A percentile compares a stretch with the other conserved stretches of the same genome.
phyloP scores from a whole-genome alignment of 2,888 invertebrate species.

The Tachina grossa region DNA sequence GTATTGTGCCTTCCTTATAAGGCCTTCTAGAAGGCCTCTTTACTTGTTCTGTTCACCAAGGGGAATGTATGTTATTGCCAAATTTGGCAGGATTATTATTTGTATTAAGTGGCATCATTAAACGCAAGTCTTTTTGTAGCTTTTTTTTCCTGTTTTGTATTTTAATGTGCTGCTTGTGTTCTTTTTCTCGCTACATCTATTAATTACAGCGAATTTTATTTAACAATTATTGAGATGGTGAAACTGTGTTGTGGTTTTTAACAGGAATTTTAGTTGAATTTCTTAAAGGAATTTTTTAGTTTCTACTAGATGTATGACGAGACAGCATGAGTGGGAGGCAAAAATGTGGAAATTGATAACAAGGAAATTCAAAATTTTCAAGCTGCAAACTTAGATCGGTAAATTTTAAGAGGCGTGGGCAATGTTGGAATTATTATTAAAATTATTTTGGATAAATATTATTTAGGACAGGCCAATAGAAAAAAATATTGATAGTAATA shows the following conservation, averaged over 20 bases:
- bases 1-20: background rate
- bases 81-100: slow-evolving; percentile 67
- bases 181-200: slow-evolving; percentile 43
- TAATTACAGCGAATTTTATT: slow-evolving; percentile 57
- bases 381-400: too few relatives aligned
- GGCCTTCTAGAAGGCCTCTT: slow-evolving; percentile 1
- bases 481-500: too few relatives aligned
- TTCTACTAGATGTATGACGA: slow-evolving; percentile 5
- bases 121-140: slow-evolving; percentile 42
- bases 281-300: slow-evolving; percentile 42
- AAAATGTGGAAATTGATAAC: background rate
- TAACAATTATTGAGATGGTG: slow-evolving; percentile 44
- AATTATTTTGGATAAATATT: too few relatives aligned
- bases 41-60: background rate
- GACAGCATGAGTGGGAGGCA: slow-evolving; percentile 41
- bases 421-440: too few relatives aligned
- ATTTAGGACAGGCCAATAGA: too few relatives aligned
- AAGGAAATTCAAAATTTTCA: background rate
- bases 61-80: slow-evolving; percentile 6
- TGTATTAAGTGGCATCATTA: slow-evolving; percentile 64
- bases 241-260: slow-evolving; percentile 46
- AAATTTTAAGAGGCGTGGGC: too few relatives aligned
- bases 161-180: background rate
- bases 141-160: background rate
- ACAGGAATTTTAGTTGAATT: slow-evolving; percentile 43